Evolutionary conservation across 2,888 invertebrate genomes (phyloP).

Genomic region (Microplitis manilae): DNA sequence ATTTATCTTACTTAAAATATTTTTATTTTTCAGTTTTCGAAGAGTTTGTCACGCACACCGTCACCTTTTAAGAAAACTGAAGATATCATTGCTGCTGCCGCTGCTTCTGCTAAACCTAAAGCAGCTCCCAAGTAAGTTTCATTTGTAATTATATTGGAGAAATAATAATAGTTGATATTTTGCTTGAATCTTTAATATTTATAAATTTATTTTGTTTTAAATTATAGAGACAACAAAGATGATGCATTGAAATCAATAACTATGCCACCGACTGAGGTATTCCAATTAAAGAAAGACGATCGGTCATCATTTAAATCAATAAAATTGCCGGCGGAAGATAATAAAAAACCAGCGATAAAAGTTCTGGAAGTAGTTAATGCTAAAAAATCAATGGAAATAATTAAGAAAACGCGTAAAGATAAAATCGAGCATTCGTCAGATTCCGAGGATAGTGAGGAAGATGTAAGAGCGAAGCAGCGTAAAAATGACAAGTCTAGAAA

Average conservation of each 20-base stretch:
- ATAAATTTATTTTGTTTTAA: slow-evolving; percentile 16
- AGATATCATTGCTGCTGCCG: slow-evolving; percentile 67
- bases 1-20: background rate
- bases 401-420: slow-evolving; percentile 63
- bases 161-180: background rate
- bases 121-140: slow-evolving; percentile 45
- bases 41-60: slow-evolving; percentile 87
- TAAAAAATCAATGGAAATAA: slow-evolving; percentile 61
- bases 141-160: background rate
- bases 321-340: slow-evolving; percentile 60
- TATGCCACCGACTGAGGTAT: slow-evolving; percentile 59
- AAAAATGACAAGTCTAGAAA: slow-evolving; percentile 64
- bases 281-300: slow-evolving; percentile 68
- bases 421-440: slow-evolving; percentile 66
- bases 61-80: slow-evolving; percentile 84
- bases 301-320: slow-evolving; percentile 55
- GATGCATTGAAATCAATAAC: slow-evolving; percentile 64
- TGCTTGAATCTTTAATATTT: background rate
- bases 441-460: slow-evolving; percentile 65
- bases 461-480: slow-evolving; percentile 65
- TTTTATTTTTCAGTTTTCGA: slow-evolving; percentile 74
- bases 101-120: slow-evolving; percentile 47
- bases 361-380: slow-evolving; percentile 52
- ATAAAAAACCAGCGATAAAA: slow-evolving; percentile 60
- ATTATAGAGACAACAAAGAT: slow-evolving; percentile 62